Conservation (phyloP, 1,140 invertebrate genomes). For the Sitobion miscanthi region DNA sequence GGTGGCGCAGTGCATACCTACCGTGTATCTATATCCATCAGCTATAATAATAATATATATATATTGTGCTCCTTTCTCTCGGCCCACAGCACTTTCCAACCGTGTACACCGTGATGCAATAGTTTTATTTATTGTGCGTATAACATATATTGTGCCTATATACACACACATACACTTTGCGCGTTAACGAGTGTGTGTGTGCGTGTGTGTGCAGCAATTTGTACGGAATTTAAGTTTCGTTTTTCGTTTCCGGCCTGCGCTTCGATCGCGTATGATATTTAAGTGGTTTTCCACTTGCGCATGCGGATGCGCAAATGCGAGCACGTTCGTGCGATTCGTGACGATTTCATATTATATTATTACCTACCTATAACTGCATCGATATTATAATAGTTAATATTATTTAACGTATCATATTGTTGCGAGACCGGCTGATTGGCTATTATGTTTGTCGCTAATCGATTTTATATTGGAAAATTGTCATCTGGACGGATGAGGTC, state of each 20-base stretch:
- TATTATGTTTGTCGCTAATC: too few relatives aligned
- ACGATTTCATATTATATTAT: too few relatives aligned
- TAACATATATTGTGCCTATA: neutral
- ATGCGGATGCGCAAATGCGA: too few relatives aligned
- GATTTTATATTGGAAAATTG: too few relatives aligned
- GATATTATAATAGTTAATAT: too few relatives aligned
- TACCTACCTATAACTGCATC: too few relatives aligned
- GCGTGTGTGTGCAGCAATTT: neutral
- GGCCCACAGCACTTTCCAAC: conserved; percentile 35
- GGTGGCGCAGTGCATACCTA: neutral
- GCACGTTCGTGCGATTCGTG: too few relatives aligned
- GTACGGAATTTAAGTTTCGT: neutral
- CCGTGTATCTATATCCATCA: conserved; percentile 1
- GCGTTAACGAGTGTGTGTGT: neutral
- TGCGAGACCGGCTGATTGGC: too few relatives aligned
- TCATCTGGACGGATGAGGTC: too few relatives aligned
- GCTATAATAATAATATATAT: neutral
- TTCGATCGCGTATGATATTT: too few relatives aligned
- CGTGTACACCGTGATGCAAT: neutral
- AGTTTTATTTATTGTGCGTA: neutral
- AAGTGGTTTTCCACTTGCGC: too few relatives aligned
- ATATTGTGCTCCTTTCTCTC: conserved; percentile 16
- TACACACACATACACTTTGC: neutral
- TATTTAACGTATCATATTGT: too few relatives aligned
- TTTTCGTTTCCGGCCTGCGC: neutral